These are phyloP conservation scores for Drosophila prostipennis DNA, from an alignment of 2,888 invertebrate genomes.

Conservation along the genomic window DNA sequence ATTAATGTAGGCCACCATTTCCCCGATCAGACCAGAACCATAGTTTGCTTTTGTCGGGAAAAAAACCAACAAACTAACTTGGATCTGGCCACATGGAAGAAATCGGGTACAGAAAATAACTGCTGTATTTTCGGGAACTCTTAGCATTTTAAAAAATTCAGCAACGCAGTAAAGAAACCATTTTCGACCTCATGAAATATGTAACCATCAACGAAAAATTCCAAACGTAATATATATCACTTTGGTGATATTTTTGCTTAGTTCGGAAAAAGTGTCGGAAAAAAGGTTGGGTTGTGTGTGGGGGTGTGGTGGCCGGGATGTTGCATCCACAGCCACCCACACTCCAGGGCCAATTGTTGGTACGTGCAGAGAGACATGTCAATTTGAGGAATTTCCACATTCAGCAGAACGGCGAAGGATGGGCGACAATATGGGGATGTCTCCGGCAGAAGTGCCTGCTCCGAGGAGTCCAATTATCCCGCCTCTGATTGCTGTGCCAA, in stretches of 20 bases:
- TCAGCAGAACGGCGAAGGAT: slow-evolving; percentile 16
- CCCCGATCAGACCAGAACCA: slow-evolving; percentile 25
- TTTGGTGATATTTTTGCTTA: slow-evolving; percentile 2
- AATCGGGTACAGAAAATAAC: not conserved
- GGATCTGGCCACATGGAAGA: not conserved
- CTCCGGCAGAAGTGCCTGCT: slow-evolving; percentile 3
- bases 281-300: slow-evolving; percentile 2
- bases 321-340: not conserved
- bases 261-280: slow-evolving; percentile 19
- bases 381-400: slow-evolving; percentile 41
- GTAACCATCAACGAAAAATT: not conserved
- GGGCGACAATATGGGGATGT: slow-evolving; percentile 4
- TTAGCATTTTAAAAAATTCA: not conserved
- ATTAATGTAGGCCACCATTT: slow-evolving; percentile 34
- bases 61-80: not conserved
- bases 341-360: slow-evolving; percentile 25
- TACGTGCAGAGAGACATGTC: slow-evolving; percentile 48
- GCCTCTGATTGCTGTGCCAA: slow-evolving; percentile 26
- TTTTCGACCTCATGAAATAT: not conserved
- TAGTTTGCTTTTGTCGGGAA: not conserved
- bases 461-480: slow-evolving; percentile 32
- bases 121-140: not conserved
- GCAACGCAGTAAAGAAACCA: not conserved
- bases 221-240: not conserved
- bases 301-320: not conserved